Percentiles rank a stretch among this genome's conserved stretches.
Conservation (phyloP, 2,113 vertebrate species). For the Silurus asotus region DNA sequence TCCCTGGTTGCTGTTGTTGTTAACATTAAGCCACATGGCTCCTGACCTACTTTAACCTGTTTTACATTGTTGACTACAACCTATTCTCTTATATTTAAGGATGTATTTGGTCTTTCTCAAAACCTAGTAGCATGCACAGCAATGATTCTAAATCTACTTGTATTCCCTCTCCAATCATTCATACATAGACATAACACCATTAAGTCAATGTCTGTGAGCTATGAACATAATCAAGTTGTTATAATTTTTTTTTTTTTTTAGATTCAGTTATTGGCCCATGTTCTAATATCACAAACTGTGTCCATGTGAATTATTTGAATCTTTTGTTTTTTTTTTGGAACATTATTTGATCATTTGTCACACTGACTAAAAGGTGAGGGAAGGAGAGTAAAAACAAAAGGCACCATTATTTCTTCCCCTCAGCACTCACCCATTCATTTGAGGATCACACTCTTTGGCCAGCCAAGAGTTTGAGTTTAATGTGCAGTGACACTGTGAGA, state of each 20-base stretch:
- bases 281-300: not conserved
- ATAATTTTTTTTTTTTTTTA: not conserved
- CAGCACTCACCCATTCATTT: constrained; percentile 75
- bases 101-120: not conserved
- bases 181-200: not conserved
- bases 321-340: constrained; percentile 60
- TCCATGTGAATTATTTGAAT: constrained; percentile 51
- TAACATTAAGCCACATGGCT: not conserved
- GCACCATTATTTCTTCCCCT: constrained; percentile 82
- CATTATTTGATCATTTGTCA: constrained; percentile 71
- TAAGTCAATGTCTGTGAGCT: not conserved
- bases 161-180: not conserved
- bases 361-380: constrained; percentile 67
- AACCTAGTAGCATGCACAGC: not conserved
- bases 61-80: not conserved
- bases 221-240: not conserved
- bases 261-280: not conserved
- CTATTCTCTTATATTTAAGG: not conserved
- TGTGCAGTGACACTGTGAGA: constrained; percentile 83
- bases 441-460: constrained; percentile 71
- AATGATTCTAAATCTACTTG: not conserved
- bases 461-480: constrained; percentile 81
- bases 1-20: not conserved
- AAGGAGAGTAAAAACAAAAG: constrained; percentile 82
- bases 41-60: not conserved